Evolutionary conservation across 2,888 invertebrate genomes (phyloP), one percentile per base, ranked within the genome.

Genomic region (Pteria penguin): DNA sequence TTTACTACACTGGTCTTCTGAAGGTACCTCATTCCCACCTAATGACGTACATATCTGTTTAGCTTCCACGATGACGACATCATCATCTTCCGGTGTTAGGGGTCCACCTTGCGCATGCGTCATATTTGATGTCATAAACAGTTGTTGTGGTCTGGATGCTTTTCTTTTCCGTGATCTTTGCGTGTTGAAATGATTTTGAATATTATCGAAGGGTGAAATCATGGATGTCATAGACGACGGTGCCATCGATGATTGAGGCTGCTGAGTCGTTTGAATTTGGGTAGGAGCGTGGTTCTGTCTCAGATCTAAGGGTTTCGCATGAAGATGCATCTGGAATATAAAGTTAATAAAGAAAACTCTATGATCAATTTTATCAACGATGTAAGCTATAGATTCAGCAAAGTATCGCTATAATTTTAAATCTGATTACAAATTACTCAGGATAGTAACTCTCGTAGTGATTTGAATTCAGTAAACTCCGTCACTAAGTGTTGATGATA

Each of bases 271-370:
- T 14, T 54, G 55, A 3, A 57, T 26, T 18, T 31, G 22, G 5
- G 27, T 32, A 5, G 31, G n/a, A 24, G 8, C 31, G 14, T 29
- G 27, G 4, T 67, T 36, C 57, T 63, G 63, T 63, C 57, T 54
- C 29, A 67, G 79, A 26, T 79, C 77, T 27, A 83, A 66, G 31
- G 83, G 81, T 72, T 83, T 83, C 76, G 83, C 82, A 70, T 84
- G 84, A 60, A 84, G 79, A 69, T 84, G 84, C 83, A 83, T 84
- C 84, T 84, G 78, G 54, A 55, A 76, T n/a, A n/a, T n/a, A n/a
- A n/a, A n/a, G n/a, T n/a, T n/a, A n/a, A n/a, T n/a, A n/a, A n/a
- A n/a, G n/a, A n/a, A n/a, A n/a, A n/a, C n/a, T n/a, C n/a, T n/a
- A n/a, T n/a, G n/a, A n/a, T n/a, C n/a, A n/a, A n/a, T n/a, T n/a